Conservation (phyloP, 2,113 vertebrate species). For the Trachemys scripta region DNA sequence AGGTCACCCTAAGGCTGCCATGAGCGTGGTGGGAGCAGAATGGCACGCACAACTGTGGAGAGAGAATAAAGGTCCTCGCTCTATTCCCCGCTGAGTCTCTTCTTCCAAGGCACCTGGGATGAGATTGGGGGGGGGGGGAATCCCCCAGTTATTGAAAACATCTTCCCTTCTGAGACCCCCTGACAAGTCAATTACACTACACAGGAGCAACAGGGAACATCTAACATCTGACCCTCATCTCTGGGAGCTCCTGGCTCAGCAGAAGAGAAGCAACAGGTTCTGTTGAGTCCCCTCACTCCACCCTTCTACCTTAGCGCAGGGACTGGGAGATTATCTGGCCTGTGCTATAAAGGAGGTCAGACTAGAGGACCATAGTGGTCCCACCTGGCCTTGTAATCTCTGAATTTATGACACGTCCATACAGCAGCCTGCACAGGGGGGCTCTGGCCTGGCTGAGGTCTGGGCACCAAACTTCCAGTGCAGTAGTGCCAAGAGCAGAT, state of each 20-base stretch:
- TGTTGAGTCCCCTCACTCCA: not conserved
- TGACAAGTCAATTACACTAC: not conserved
- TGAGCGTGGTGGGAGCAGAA: fast-evolving
- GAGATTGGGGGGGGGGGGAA: not conserved
- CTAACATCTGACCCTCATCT: not conserved
- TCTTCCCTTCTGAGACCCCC: not conserved
- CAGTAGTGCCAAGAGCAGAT: not conserved
- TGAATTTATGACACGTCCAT: no score
- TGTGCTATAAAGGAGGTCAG: not conserved
- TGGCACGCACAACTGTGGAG: fast-evolving
- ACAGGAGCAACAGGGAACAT: not conserved
- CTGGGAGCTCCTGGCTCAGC: not conserved
- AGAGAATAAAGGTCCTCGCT: not conserved
- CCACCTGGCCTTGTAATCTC: not conserved
- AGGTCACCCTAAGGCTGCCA: not conserved
- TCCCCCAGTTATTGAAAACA: not conserved
- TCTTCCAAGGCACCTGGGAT: not conserved
- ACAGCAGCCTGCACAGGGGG: not conserved
- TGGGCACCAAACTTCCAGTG: no score
- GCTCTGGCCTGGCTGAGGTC: no score
- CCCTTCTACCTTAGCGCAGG: not conserved
- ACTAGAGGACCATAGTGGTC: not conserved
- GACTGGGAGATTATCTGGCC: not conserved
- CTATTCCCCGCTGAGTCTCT: no score
- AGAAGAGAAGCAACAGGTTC: not conserved